These are phyloP conservation scores for Ceramica pisi DNA, from an alignment of 2,888 invertebrate species.

Conservation along the genomic window DNA sequence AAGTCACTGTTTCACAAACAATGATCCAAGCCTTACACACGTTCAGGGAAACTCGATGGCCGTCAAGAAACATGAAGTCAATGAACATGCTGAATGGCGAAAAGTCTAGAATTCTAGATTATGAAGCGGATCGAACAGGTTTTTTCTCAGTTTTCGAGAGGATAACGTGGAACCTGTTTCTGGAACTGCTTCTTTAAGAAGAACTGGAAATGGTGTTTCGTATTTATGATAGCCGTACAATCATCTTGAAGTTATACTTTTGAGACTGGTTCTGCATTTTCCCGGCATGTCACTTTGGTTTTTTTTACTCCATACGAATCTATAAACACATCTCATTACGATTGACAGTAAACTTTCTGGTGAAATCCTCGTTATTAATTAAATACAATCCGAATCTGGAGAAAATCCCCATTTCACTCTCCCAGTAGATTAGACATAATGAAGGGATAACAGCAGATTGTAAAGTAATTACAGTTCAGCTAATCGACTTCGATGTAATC, in stretches of 20 bases:
- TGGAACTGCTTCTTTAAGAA: constrained; percentile 10
- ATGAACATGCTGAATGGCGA: constrained; percentile 55
- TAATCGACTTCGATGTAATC: constrained; percentile 46
- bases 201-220: background rate
- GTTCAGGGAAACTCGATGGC: constrained; percentile 75
- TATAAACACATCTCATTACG: background rate
- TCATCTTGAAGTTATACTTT: background rate
- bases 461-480: constrained; percentile 24
- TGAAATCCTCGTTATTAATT: background rate
- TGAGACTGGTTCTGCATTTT: background rate
- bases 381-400: constrained; percentile 4
- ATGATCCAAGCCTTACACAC: constrained; percentile 71
- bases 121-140: constrained; percentile 36
- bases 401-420: constrained; percentile 36
- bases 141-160: constrained; percentile 9
- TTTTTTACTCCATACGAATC: background rate
- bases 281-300: no score
- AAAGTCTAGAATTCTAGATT: constrained; percentile 46
- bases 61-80: constrained; percentile 64
- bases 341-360: background rate
- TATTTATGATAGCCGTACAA: background rate
- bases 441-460: constrained; percentile 47
- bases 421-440: constrained; percentile 25
- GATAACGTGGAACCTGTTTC: constrained; percentile 1
- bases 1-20: constrained; percentile 85